Base-by-base conservation (phyloP, 2,113 vertebrate genomes). In the Polypterus bichir region DNA sequence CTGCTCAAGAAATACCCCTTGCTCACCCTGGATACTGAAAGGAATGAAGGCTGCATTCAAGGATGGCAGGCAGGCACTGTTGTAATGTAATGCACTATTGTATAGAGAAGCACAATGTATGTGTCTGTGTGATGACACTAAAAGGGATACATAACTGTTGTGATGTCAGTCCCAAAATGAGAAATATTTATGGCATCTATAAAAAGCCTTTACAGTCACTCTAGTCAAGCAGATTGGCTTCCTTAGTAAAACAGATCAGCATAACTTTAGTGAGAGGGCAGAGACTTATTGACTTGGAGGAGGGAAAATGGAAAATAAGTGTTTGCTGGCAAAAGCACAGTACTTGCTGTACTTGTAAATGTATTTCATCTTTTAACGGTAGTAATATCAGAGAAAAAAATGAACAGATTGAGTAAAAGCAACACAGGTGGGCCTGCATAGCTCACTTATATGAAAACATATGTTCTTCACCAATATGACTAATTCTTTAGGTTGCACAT, bases 251-350 rank as follows among this genome's bases (percentile, higher is more conserved):
- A 73, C 66, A 75, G 79, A 79, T 76, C 71, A 70, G 68, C 64
- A 69, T 69, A 68, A 66, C 65, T 73, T 78, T 80, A 80, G 81
- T 86, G 81, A 85, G 82, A 73, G 81, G 84, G 80, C 81, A 71
- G 68, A 76, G 77, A 78, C 81, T 82, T 73, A 72, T 74, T 59
- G 76, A 77, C 83, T 74, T 76, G 53, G 72, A 81, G 86, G 81
- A 83, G 73, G 76, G 67, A 71, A 83, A 83, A 83, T 83, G 80
- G 84, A 81, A 88, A 84, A 86, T 74, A 84, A 85, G 81, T 76
- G 81, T 86, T 88, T 86, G 83, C 81, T 82, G 78, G 72, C 75
- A 83, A 79, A 80, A 27, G 27, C 27, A 27, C 27, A 27, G 27
- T 27, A 27, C 27, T 27, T 27, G 27, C 27, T 27, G 27, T 27